phyloP scores from a whole-genome alignment of 2,888 invertebrate species.

The Exephanes ischioxanthus region DNA sequence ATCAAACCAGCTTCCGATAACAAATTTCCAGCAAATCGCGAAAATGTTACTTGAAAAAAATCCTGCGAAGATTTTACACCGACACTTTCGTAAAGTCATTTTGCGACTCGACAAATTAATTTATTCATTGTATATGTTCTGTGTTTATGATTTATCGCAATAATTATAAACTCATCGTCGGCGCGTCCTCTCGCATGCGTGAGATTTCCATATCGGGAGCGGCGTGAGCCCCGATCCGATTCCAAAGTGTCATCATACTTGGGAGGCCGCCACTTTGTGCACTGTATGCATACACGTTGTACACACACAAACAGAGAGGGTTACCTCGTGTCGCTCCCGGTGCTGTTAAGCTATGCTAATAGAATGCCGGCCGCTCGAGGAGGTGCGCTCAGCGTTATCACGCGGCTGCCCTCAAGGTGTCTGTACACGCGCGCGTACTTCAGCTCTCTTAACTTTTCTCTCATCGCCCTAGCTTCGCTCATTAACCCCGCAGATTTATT shows the following conservation, averaged over 20 bases:
- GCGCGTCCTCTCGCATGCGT: not conserved
- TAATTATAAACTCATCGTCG: constrained; percentile 17
- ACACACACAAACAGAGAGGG: constrained; percentile 11
- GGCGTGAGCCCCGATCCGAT: constrained; percentile 9
- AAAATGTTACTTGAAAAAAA: too few species aligned
- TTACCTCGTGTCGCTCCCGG: not conserved
- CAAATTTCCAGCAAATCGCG: not conserved
- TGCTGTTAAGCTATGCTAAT: constrained; percentile 57
- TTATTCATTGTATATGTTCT: constrained; percentile 32
- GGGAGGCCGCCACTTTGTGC: not conserved
- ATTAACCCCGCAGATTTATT: not conserved
- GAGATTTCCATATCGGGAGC: constrained; percentile 31
- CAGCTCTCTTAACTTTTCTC: constrained; percentile 45
- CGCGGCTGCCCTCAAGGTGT: constrained; percentile 53
- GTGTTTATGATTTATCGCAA: constrained; percentile 38
- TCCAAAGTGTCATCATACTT: constrained; percentile 8
- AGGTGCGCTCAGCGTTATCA: constrained; percentile 49
- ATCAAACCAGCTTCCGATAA: not conserved
- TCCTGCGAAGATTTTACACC: too few species aligned
- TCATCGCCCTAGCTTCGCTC: not conserved
- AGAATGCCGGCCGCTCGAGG: constrained; percentile 52
- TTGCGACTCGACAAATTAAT: constrained; percentile 9
- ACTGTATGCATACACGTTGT: constrained; percentile 9
- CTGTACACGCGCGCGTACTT: constrained; percentile 52
- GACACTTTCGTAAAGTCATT: too few species aligned